These are phyloP conservation scores for Melieria omissa DNA, from an alignment of 2,888 invertebrate species.

Conservation along the genomic window DNA sequence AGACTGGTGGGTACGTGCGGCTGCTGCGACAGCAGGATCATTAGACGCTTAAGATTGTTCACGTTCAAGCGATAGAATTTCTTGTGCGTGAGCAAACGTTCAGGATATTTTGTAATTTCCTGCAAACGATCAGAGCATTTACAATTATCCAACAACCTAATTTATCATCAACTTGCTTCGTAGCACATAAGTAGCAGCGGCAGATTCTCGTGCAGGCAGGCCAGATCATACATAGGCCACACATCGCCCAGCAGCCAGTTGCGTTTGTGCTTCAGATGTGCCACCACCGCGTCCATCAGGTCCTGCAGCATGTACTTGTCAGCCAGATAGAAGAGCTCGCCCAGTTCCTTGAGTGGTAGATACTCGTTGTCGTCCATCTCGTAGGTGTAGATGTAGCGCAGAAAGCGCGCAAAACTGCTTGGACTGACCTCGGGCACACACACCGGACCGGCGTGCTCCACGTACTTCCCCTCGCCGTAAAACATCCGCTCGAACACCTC, in stretches of 20 bases:
- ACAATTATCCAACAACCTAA: background rate
- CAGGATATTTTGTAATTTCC: slow-evolving; percentile 45
- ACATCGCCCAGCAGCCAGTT: slow-evolving; percentile 46
- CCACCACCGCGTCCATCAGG: slow-evolving; percentile 45
- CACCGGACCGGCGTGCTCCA: slow-evolving; percentile 39
- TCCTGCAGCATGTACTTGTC: slow-evolving; percentile 47
- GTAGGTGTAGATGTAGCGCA: slow-evolving; percentile 51
- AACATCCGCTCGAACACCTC: slow-evolving; percentile 47
- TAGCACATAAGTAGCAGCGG: slow-evolving; percentile 23
- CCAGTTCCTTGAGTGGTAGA: slow-evolving; percentile 16
- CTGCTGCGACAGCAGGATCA: slow-evolving; percentile 40
- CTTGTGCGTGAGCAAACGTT: slow-evolving; percentile 40
- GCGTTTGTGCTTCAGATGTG: slow-evolving; percentile 40
- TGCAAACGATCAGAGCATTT: slow-evolving; percentile 15
- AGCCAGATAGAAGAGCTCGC: slow-evolving; percentile 46
- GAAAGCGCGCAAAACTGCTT: slow-evolving; percentile 46
- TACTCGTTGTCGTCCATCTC: slow-evolving; percentile 41
- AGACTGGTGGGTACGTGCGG: slow-evolving; percentile 18
- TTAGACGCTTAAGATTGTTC: slow-evolving; percentile 43
- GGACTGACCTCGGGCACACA: slow-evolving; percentile 47
- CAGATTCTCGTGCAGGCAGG: slow-evolving; percentile 43
- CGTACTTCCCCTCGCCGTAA: slow-evolving; percentile 35
- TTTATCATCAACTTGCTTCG: slow-evolving; percentile 19
- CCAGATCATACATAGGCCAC: slow-evolving; percentile 48
- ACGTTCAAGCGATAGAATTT: slow-evolving; percentile 43